Percentiles rank a stretch among this genome's conserved stretches.
These are phyloP conservation scores for Rutpela maculata DNA, from an alignment of 2,888 invertebrate species.

Conservation along the genomic window DNA sequence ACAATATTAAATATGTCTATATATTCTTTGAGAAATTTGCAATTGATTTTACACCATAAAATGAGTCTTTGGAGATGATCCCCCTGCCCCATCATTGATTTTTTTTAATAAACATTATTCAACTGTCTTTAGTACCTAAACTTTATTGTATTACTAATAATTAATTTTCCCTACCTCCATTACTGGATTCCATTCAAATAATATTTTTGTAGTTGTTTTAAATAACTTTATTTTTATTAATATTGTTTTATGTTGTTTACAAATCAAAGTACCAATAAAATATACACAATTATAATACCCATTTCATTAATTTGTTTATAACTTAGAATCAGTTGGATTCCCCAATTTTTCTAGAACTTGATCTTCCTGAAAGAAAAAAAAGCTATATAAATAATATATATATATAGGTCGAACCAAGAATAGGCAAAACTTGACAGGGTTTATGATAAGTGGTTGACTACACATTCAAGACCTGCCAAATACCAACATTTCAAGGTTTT, in stretches of 20 bases:
- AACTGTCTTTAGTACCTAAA: slow-evolving; percentile 21
- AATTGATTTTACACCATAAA: not conserved
- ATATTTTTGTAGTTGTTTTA: slow-evolving; percentile 41
- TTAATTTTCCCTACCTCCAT: slow-evolving; percentile 44
- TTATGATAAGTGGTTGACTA: too few species aligned
- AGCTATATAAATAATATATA: not conserved
- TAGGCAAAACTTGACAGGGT: too few species aligned
- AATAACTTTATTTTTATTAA: slow-evolving; percentile 45
- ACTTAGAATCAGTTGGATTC: slow-evolving; percentile 24
- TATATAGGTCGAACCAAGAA: not conserved
- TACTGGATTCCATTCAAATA: slow-evolving; percentile 35
- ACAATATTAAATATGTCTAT: not conserved
- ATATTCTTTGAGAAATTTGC: not conserved
- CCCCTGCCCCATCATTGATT: not conserved
- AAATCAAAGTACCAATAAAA: slow-evolving; percentile 49
- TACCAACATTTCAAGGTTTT: too few species aligned
- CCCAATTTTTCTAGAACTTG: slow-evolving; percentile 46
- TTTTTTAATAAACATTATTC: not conserved
- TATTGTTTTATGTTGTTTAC: slow-evolving; percentile 39
- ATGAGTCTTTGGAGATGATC: not conserved
- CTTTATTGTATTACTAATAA: slow-evolving; percentile 31
- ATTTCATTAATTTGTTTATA: slow-evolving; percentile 21
- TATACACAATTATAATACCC: slow-evolving; percentile 24
- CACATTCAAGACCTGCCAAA: too few species aligned
- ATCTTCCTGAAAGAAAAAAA: slow-evolving; percentile 48